These are phyloP conservation scores for Chaetogeoica ovagalla DNA, from an alignment of 2,888 invertebrate species.

Conservation along the genomic window DNA sequence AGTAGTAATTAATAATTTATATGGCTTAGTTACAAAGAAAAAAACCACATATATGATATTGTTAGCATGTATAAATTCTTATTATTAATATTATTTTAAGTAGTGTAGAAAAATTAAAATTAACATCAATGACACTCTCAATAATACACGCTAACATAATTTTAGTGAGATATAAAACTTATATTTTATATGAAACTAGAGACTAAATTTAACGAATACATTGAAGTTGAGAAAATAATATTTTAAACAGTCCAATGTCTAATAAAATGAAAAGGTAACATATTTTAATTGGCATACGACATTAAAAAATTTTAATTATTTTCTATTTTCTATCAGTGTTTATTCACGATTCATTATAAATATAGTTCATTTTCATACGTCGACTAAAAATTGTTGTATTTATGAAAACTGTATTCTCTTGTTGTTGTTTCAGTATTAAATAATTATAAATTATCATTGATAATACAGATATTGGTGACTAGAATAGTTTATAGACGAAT, in stretches of 20 bases:
- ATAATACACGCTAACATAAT: not conserved
- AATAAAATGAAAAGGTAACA: not conserved
- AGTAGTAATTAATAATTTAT: too few relatives aligned
- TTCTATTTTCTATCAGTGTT: not conserved
- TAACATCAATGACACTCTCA: not conserved
- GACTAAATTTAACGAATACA: constrained; percentile 3
- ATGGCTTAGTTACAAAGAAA: too few relatives aligned
- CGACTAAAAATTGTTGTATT: not conserved
- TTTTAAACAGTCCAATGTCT: not conserved
- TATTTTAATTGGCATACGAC: constrained; percentile 1
- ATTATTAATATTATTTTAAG: too few relatives aligned
- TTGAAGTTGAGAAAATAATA: not conserved
- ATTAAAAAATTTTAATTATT: not conserved
- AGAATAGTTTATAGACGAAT: not conserved
- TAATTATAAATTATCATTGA: constrained; percentile 5
- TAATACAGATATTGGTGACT: not conserved
- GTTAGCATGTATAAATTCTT: too few relatives aligned
- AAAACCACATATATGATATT: too few relatives aligned
- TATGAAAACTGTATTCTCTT: not conserved
- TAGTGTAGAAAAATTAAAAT: not conserved
- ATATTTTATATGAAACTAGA: not conserved
- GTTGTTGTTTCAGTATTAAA: not conserved
- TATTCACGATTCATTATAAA: not conserved
- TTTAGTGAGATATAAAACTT: too few relatives aligned
- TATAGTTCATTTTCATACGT: not conserved